These are phyloP conservation scores for Clarias macrocephalus DNA, from an alignment of 2,113 vertebrate species.

Conservation along the genomic window DNA sequence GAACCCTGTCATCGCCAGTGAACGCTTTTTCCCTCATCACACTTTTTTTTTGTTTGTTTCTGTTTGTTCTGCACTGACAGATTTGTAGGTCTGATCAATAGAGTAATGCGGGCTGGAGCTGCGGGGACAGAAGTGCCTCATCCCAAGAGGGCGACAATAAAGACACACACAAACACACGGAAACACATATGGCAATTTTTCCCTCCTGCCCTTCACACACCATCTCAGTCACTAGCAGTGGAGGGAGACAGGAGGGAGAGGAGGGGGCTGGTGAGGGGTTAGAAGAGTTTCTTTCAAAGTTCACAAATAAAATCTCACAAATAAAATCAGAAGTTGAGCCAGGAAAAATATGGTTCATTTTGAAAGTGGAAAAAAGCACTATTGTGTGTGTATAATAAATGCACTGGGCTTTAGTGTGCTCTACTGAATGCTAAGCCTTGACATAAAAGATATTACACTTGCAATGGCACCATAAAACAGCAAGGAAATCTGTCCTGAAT, in stretches of 20 bases:
- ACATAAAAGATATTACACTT: slow-evolving; percentile 44
- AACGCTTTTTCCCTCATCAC: background rate
- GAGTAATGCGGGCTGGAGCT: slow-evolving; percentile 41
- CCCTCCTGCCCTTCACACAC: slow-evolving; percentile 20
- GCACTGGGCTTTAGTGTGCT: slow-evolving; percentile 29
- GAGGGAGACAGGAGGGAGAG: background rate
- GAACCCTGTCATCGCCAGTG: background rate
- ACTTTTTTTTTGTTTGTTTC: background rate
- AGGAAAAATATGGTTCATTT: background rate
- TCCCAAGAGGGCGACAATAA: slow-evolving; percentile 47
- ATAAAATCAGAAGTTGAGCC: background rate
- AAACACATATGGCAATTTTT: background rate
- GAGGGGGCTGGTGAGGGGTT: background rate
- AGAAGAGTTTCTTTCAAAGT: background rate
- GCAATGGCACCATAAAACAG: slow-evolving; percentile 72
- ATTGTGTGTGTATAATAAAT: slow-evolving; percentile 23
- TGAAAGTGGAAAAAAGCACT: background rate
- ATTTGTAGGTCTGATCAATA: slow-evolving; percentile 55
- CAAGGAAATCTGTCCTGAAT: slow-evolving; percentile 77
- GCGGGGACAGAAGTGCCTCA: slow-evolving; percentile 38
- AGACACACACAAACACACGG: slow-evolving; percentile 9
- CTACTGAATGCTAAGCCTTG: slow-evolving; percentile 30
- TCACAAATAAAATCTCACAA: background rate
- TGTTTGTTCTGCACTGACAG: slow-evolving; percentile 42
- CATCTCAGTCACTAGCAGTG: background rate